Evolutionary conservation across 2,113 vertebrate genomes (phyloP).

Genomic region (Tinamus guttatus): DNA sequence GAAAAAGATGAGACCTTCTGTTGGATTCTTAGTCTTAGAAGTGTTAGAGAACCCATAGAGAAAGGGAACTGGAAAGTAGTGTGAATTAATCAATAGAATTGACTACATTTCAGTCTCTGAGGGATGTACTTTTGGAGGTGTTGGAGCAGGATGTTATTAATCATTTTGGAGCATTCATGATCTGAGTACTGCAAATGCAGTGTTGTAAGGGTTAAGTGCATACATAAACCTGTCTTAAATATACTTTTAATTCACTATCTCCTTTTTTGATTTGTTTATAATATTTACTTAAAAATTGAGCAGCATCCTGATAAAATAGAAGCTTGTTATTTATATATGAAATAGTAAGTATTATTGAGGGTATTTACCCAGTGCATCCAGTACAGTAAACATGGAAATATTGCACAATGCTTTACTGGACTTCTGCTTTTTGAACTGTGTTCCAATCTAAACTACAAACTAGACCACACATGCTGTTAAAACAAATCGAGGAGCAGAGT

Average conservation of each 20-base stretch:
- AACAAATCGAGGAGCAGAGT: constrained; percentile 56
- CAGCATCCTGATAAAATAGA: constrained; percentile 50
- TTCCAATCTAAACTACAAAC: constrained; percentile 78
- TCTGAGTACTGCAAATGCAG: background rate
- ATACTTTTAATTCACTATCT: background rate
- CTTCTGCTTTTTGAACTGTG: constrained; percentile 66
- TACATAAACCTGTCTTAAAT: background rate
- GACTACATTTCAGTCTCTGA: background rate
- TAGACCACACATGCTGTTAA: constrained; percentile 76
- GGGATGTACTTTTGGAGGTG: background rate
- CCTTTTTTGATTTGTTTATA: background rate
- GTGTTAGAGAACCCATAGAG: background rate
- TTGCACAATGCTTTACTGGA: constrained; percentile 72
- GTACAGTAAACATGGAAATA: constrained; percentile 66
- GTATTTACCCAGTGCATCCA: constrained; percentile 45
- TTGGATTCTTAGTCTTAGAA: too few relatives aligned
- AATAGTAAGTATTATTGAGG: constrained; percentile 47
- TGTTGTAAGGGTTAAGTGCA: background rate
- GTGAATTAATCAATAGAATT: background rate
- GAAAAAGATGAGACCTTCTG: background rate
- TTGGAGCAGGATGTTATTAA: background rate
- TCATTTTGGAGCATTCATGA: background rate
- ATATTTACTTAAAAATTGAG: constrained; percentile 35
- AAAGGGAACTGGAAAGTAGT: background rate
- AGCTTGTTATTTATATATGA: constrained; percentile 59